Evolutionary conservation across 2,888 invertebrate genomes (phyloP), one percentile per base, ranked within the genome.

Genomic region (Troilus luridus): DNA sequence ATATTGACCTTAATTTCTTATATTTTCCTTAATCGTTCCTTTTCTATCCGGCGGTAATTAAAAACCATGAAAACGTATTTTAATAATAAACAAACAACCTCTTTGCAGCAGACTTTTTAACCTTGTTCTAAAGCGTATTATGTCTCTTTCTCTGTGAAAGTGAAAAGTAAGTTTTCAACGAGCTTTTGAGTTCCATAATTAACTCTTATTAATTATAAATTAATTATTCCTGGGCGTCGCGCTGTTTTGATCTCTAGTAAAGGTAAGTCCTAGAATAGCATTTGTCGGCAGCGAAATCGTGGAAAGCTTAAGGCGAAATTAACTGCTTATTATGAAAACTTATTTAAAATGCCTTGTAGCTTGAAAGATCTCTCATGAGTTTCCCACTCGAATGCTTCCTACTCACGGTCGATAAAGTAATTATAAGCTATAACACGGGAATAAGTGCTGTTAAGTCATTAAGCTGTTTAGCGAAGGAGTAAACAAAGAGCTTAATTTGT

Each of bases 241-340:
- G 12, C 24, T 27, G 67, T 67, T 67, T 67, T 67, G 67, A 67
- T 67, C 67, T 67, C 24, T 67, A 24, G 67, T 27, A 17, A 41
- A 77, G 72, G 27, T 19, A 77, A 41, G 17, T 77, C 72, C 72
- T 77, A 41, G 72, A 77, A 77, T 77, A 77, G 27, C 72, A 41
- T 77, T 77, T 17, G 17, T 77, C 72, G 17, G 72, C 19, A 17
- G 72, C 72, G 27, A 77, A 8, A 77, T 77, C 27, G 72, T 77
- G 72, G 72, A 41, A n/a, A 77, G 72, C 72, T 11, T 19, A 88
- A 77, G 91, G 21, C 21, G 9, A 77, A 91, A 90, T 85, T 85
- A 85, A 85, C 54, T 85, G 10, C 85, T 85, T 56, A 85, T 85
- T 85, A 56, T 85, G 21, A 85, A 85, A 85, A 85, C 56, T 56